Conservation (phyloP, 2,888 invertebrate genomes). For the Tenthredo mesomela region DNA sequence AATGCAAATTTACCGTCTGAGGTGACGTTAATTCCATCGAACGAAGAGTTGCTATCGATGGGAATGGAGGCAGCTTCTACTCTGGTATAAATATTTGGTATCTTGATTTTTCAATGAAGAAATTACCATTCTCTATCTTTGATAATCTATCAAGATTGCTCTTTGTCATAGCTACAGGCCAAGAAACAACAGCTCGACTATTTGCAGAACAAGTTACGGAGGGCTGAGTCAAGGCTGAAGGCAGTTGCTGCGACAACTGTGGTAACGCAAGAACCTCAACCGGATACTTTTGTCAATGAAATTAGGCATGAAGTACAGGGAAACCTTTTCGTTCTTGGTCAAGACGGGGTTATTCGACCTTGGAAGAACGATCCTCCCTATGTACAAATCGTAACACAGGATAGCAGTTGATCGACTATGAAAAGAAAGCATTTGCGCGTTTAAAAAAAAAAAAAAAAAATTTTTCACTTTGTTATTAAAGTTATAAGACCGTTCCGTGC, state of each 20-base stretch:
- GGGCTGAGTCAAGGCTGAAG: conserved; percentile 30
- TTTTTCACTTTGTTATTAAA: neutral
- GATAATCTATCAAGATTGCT: neutral
- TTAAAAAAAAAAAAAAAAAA: neutral
- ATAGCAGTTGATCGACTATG: neutral
- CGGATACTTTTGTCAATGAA: conserved; percentile 23
- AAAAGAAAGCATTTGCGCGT: neutral
- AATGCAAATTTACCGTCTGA: neutral
- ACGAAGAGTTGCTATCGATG: conserved; percentile 29
- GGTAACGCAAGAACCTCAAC: neutral
- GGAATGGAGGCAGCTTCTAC: conserved; percentile 35
- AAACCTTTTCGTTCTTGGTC: conserved; percentile 31
- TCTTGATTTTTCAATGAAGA: neutral
- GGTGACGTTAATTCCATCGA: neutral
- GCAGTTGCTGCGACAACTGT: neutral
- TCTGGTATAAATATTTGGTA: conserved; percentile 10
- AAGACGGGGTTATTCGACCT: conserved; percentile 33
- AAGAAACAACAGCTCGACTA: conserved; percentile 32
- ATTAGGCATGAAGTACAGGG: neutral
- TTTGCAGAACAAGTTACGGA: conserved; percentile 25
- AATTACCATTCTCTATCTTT: neutral
- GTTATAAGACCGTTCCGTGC: neutral
- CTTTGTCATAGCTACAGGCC: conserved; percentile 7
- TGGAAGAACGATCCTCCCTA: conserved; percentile 14
- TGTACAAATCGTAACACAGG: conserved; percentile 17